Base-by-base conservation (phyloP, 2,113 vertebrate genomes). In the Galbula dea region DNA sequence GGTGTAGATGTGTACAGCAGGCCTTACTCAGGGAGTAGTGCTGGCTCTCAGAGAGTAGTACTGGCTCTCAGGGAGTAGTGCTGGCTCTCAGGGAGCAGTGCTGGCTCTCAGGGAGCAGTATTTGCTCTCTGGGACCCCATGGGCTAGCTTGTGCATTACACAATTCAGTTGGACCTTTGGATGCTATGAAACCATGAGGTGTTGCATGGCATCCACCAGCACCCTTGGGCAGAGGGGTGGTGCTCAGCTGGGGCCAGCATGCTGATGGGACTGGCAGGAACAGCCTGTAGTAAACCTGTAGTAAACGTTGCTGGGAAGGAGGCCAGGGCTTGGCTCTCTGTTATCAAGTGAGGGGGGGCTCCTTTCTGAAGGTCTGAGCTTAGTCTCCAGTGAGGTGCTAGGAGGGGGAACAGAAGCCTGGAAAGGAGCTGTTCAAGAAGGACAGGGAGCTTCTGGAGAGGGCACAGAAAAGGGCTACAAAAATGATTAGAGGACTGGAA, bases 261-360 rank as follows among this genome's bases (percentile, higher is more conserved):
- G 46, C 24, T 37, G 11, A 1, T 14, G 45, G 52, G 32, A 34
- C 15, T 0, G 1, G 26, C 48, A 27, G 43, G 43, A 72, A 6
- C 24, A 54, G 18, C 36, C 41, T n/a, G 49, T 21, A 77, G 55
- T 21, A 68, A 80, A 32, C 37, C 10, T n/a, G n/a, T n/a, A n/a
- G n/a, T 11, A 32, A 3, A 2, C 34, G n/a, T 30, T 69, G 4
- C 19, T 11, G 6, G 2, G 0, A 22, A 11, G 29, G 9, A 51
- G 10, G 24, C 12, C 24, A 11, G 48, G 18, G 5, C n/a, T 68
- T 89, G 46, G 52, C 22, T 26, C 37, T 24, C 14, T 0, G 0
- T 22, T 43, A 21, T 1, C 49, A 39, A 63, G 24, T 3, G 4
- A 39, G 36, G 19, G 36, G 19, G 7, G 8, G 36, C 11, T 26